Conservation (phyloP, 2,888 invertebrate genomes). For the Dione vanillae region DNA sequence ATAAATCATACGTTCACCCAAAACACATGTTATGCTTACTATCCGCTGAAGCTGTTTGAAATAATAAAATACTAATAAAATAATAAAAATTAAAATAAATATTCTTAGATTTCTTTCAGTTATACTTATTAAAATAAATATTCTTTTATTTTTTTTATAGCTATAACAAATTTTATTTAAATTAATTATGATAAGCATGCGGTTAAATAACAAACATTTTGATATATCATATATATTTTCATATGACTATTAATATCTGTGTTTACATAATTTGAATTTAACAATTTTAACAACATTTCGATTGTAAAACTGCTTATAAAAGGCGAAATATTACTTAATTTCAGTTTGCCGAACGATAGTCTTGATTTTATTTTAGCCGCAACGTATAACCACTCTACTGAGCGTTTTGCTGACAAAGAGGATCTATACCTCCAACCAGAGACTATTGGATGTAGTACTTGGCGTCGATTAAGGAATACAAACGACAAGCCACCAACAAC, state of each 20-base stretch:
- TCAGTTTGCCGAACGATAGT: slow-evolving; percentile 86
- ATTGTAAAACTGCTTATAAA: no score
- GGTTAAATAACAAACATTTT: no score
- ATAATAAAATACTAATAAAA: neutral
- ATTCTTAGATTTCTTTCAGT: no score
- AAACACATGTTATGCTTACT: neutral
- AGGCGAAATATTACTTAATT: neutral
- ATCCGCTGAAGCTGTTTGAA: neutral
- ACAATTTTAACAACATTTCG: no score
- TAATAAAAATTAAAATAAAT: no score
- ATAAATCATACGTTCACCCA: neutral
- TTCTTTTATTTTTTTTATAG: no score
- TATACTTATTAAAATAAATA: no score
- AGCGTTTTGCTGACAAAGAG: slow-evolving; percentile 85
- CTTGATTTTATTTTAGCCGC: slow-evolving; percentile 88
- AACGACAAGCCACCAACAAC: slow-evolving; percentile 71
- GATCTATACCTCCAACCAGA: slow-evolving; percentile 88
- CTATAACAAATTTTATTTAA: no score
- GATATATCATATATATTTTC: no score
- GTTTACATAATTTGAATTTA: no score
- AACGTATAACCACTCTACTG: slow-evolving; percentile 87
- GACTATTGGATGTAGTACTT: slow-evolving; percentile 86
- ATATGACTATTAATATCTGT: no score
- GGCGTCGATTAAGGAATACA: slow-evolving; percentile 88
- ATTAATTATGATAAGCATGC: no score